Evolutionary conservation across 2,113 vertebrate species (phyloP), one percentile per base, ranked within the genome.

Genomic region (Rhipidura dahli): DNA sequence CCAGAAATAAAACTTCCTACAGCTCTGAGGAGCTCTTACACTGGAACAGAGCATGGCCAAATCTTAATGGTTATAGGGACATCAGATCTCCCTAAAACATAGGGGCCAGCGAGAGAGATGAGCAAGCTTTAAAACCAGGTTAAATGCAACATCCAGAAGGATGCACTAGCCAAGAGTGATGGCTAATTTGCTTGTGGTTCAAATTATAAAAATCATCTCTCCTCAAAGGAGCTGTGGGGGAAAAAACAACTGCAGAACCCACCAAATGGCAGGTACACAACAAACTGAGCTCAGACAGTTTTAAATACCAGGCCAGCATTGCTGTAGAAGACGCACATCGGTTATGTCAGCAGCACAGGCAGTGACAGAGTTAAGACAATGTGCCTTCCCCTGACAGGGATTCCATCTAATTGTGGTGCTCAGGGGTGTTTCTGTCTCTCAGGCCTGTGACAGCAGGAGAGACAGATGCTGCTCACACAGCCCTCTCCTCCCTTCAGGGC

Each of bases 1-100:
- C 68, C 40, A 89, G 71, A 78, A 94, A 93, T 90, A 59, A 92
- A 96, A 88, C 59, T 88, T 96, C 82, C 88, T 92, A 17, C 23
- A 71, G 51, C 86, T 93, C 56, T 0, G 3, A 94, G 68, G n/a
- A 77, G 77, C 72, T 86, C 61, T 72, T 89, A 54, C 39, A 21
- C 0, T 73, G 68, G 72, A 95, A 81, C 7, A 87, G 44, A 96
- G 64, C 10, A 4, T 15, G 23, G 65, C 85, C 76, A 96, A 31
- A 78, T 30, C 60, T 70, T 64, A 71, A 60, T 64, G 75, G 82
- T 93, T 93, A 14, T 1, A 57, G 68, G 27, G n/a, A 92, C 28
- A 5, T 75, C 7, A 80, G 56, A 71, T 40, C 54, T 47, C 75
- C 50, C 87, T 66, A 47, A 71, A 83, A 49, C 16, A 30, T 0